These are phyloP conservation scores for Drosophila testacea DNA, from an alignment of 2,888 invertebrate species.

Conservation along the genomic window DNA sequence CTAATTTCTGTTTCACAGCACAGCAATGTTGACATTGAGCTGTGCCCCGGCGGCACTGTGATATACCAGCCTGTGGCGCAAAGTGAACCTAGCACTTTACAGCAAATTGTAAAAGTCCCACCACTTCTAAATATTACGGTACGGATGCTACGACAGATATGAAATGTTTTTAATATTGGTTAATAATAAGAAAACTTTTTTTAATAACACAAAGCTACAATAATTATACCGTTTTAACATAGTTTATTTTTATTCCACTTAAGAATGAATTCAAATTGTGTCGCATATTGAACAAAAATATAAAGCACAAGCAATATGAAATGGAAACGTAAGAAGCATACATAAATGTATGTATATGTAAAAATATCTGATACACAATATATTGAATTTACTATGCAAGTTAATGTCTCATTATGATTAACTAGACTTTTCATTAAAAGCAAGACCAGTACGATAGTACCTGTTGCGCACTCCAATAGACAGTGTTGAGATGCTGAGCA, in stretches of 20 bases:
- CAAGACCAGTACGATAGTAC: slow-evolving; percentile 7
- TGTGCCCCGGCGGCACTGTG: no score
- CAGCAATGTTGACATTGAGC: no score
- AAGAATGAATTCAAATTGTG: slow-evolving; percentile 35
- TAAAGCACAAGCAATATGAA: slow-evolving; percentile 57
- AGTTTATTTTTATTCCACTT: slow-evolving; percentile 24
- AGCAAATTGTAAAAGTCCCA: no score
- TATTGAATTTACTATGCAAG: slow-evolving; percentile 49
- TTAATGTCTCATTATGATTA: slow-evolving; percentile 24
- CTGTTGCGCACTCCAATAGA: slow-evolving; percentile 2
- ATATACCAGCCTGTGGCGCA: no score
- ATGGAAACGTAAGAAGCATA: slow-evolving; percentile 54
- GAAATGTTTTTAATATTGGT: no score
- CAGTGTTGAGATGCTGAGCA: neutral
- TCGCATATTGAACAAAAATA: slow-evolving; percentile 43
- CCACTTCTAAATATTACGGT: no score
- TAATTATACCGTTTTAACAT: slow-evolving; percentile 36
- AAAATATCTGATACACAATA: slow-evolving; percentile 46
- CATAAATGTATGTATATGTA: slow-evolving; percentile 40
- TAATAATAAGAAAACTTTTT: neutral
- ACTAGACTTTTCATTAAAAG: slow-evolving; percentile 17
- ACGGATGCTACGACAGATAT: no score
- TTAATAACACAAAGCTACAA: neutral
- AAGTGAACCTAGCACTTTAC: no score
- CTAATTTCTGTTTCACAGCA: no score